Percentiles rank a stretch among this genome's conserved stretches.
Evolutionary conservation across 2,888 invertebrate genomes (phyloP).

Genomic region (Spisula solida): DNA sequence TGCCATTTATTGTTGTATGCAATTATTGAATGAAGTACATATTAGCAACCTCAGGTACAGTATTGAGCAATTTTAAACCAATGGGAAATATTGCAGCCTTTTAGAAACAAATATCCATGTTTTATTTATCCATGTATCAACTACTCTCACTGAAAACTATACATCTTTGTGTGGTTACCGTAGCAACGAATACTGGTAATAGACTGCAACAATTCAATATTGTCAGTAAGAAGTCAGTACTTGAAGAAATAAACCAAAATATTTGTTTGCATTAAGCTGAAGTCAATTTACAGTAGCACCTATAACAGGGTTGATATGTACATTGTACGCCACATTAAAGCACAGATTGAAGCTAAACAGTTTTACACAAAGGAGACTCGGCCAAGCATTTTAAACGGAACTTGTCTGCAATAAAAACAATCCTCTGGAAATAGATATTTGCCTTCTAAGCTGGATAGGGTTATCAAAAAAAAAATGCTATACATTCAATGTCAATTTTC

Average conservation of each 20-base stretch:
- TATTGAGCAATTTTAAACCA: not conserved
- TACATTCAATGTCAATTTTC: no score
- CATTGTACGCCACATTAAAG: not conserved
- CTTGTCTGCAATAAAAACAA: no score
- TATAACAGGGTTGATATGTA: not conserved
- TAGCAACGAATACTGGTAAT: not conserved
- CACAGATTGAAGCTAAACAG: no score
- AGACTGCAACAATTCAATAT: not conserved
- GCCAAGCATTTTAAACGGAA: no score
- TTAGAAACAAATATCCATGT: not conserved
- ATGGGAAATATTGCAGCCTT: not conserved
- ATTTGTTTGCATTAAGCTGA: not conserved
- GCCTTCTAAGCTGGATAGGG: no score
- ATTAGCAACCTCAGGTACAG: not conserved
- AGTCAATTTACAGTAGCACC: slow-evolving; percentile 7
- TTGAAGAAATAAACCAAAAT: not conserved
- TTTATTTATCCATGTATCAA: no score
- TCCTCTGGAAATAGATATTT: no score
- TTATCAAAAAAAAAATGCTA: no score
- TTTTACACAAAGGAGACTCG: no score
- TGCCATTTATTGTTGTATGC: no score
- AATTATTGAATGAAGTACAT: not conserved
- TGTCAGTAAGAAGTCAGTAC: not conserved
- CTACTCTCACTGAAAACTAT: no score
- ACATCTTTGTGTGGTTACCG: no score